Evolutionary conservation across 2,888 invertebrate species (phyloP).

Genomic region (Dinocampus coccinellae): DNA sequence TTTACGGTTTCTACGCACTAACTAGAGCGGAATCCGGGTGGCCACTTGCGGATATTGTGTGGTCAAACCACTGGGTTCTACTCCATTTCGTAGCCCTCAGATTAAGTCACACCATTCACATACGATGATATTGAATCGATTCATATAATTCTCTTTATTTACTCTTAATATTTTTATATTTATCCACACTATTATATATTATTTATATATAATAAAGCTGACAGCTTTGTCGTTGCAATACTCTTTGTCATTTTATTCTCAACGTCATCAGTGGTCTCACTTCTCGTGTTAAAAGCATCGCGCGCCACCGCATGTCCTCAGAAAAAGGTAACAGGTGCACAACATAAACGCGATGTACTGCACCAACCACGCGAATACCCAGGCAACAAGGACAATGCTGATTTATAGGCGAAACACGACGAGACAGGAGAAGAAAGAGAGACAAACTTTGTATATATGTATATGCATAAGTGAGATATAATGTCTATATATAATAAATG

Average conservation of each 20-base stretch:
- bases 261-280: constrained; percentile 13
- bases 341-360: constrained; percentile 37
- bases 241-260: constrained; percentile 16
- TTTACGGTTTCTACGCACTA: constrained; percentile 55
- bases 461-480: background rate
- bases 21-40: constrained; percentile 61
- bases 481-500: background rate
- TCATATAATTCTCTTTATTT: constrained; percentile 11
- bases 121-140: constrained; percentile 36
- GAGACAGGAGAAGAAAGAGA: background rate
- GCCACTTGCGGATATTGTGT: constrained; percentile 55
- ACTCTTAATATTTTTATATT: background rate
- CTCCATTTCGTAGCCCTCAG: constrained; percentile 43
- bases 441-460: background rate
- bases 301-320: constrained; percentile 10
- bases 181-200: constrained; percentile 18
- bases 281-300: constrained; percentile 18
- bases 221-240: constrained; percentile 7
- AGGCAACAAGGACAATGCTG: constrained; percentile 48
- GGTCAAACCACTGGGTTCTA: constrained; percentile 46
- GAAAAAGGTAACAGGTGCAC: constrained; percentile 59
- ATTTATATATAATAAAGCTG: constrained; percentile 2
- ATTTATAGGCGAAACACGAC: constrained; percentile 48
- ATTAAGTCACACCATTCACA: constrained; percentile 49
- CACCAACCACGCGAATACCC: constrained; percentile 29